These are phyloP conservation scores for Hormiphora californensis DNA, from an alignment of 37 sponge, comb jelly and placozoan species.

Conservation along the genomic window DNA sequence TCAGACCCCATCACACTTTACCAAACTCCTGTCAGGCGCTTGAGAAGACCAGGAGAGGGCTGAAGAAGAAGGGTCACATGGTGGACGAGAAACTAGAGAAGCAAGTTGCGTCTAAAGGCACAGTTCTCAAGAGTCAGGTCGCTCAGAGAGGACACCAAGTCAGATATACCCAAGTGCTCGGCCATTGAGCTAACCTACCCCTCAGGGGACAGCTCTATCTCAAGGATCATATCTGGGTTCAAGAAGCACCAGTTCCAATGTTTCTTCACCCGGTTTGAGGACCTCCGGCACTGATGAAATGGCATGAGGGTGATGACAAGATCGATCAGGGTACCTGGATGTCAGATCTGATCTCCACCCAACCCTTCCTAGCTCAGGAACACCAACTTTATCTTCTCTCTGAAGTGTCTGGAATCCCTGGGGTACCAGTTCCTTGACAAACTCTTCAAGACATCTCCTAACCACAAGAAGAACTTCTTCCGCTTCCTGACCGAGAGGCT, in stretches of 20 bases:
- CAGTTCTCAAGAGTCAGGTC: background rate
- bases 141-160: background rate
- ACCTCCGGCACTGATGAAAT: background rate
- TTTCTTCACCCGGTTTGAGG: slow-evolving; percentile 49
- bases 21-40: too few relatives aligned
- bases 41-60: too few relatives aligned
- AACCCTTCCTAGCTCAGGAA: background rate
- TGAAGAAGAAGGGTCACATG: too few relatives aligned
- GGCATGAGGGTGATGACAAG: background rate
- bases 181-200: background rate
- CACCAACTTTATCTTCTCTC: slow-evolving; percentile 3
- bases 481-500: background rate
- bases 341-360: background rate
- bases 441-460: slow-evolving; percentile 11
- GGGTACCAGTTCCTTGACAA: slow-evolving; percentile 52
- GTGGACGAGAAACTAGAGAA: slow-evolving; percentile 14
- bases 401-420: slow-evolving; percentile 40
- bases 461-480: slow-evolving; percentile 13
- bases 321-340: background rate
- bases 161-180: slow-evolving; percentile 27
- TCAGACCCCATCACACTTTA: too few relatives aligned
- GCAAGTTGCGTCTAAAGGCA: slow-evolving; percentile 31
- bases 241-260: slow-evolving; percentile 54
- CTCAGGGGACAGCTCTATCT: background rate
- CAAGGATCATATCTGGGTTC: slow-evolving; percentile 31